Conservation (phyloP, 2,888 invertebrate genomes). For the Epinotia bilunana region DNA sequence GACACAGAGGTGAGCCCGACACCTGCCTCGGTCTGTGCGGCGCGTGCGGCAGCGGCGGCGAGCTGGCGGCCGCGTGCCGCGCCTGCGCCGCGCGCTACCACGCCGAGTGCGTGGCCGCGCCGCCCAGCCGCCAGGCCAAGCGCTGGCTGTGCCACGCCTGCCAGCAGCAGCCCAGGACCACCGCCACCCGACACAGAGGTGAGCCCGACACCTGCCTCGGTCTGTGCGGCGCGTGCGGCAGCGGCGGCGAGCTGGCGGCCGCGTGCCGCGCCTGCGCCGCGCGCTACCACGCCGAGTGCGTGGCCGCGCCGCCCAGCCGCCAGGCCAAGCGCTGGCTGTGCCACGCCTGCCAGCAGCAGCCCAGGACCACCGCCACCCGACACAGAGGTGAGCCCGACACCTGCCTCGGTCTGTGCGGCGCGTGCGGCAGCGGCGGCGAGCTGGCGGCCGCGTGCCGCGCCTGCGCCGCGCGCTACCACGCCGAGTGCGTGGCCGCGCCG, state of each 20-base stretch:
- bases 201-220: constrained; percentile 51
- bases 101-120: constrained; percentile 87
- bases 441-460: constrained; percentile 85
- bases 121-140: constrained; percentile 76
- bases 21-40: constrained; percentile 79
- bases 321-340: constrained; percentile 58
- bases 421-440: constrained; percentile 87
- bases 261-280: constrained; percentile 85
- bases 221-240: constrained; percentile 86
- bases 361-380: too few species aligned
- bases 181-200: too few species aligned
- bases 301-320: constrained; percentile 81
- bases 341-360: too few species aligned
- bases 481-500: constrained; percentile 87
- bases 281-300: constrained; percentile 90
- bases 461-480: constrained; percentile 87
- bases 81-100: constrained; percentile 87
- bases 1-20: too few species aligned
- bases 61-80: constrained; percentile 85
- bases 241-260: constrained; percentile 86
- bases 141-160: too few species aligned
- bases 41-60: constrained; percentile 87
- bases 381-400: too few species aligned
- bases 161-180: too few species aligned
- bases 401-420: constrained; percentile 79